These are phyloP conservation scores for Chaetura pelagica DNA, from an alignment of 2,113 vertebrate genomes.

Conservation along the genomic window DNA sequence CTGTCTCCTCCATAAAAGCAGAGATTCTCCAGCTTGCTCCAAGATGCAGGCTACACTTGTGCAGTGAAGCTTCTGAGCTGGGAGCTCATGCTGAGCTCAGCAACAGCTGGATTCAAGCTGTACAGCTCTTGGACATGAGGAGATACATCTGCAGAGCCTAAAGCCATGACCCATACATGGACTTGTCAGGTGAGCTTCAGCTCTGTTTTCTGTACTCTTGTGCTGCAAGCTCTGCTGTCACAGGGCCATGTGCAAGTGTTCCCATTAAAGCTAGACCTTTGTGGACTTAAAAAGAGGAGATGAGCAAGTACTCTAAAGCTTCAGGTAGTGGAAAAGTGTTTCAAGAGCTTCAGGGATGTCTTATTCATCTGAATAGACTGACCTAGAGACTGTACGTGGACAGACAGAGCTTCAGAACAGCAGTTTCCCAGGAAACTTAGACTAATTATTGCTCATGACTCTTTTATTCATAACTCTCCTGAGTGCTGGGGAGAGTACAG, in stretches of 20 bases:
- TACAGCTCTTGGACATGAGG: neutral
- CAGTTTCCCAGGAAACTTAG: neutral
- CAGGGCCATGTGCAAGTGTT: neutral
- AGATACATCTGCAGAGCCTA: neutral
- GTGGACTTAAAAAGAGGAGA: neutral
- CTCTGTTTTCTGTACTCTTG: neutral
- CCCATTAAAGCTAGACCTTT: neutral
- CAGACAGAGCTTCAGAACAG: neutral
- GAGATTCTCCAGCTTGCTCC: neutral
- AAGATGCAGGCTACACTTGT: neutral
- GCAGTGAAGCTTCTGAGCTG: neutral
- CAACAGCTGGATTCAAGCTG: neutral
- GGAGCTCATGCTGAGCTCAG: neutral
- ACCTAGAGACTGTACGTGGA: neutral
- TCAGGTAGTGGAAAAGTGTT: neutral
- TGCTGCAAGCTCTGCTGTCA: neutral
- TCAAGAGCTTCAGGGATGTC: neutral
- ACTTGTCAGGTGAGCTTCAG: neutral
- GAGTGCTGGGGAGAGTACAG: fast-evolving
- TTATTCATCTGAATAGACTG: neutral
- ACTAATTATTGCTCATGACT: neutral
- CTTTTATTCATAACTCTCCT: neutral
- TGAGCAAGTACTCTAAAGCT: neutral
- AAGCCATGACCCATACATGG: fast-evolving
- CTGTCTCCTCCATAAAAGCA: neutral